A percentile compares a stretch with the other conserved stretches of the same genome.
Conservation (phyloP, 2,888 invertebrate genomes). For the Aporophyla nigra region DNA sequence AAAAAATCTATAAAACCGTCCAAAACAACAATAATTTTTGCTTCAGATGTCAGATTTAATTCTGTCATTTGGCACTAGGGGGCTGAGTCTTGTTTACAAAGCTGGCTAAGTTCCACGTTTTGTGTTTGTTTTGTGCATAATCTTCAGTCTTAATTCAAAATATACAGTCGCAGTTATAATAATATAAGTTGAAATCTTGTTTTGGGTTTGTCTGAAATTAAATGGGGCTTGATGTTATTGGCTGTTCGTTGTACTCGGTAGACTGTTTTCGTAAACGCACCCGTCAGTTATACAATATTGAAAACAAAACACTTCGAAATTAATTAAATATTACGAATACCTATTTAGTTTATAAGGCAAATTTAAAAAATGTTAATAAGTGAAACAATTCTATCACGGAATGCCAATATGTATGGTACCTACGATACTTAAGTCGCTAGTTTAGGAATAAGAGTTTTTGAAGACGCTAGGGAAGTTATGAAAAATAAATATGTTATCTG, state of each 20-base stretch:
- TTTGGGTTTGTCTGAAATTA: not conserved
- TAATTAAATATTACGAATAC: not conserved
- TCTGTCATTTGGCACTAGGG: slow-evolving; percentile 65
- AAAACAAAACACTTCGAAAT: not conserved
- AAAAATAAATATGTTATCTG: not conserved
- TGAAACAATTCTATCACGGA: not conserved
- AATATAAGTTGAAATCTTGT: too few relatives aligned
- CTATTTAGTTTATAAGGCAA: not conserved
- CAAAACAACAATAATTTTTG: slow-evolving; percentile 72
- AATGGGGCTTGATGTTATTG: not conserved
- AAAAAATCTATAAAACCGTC: slow-evolving; percentile 65
- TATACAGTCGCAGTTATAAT: too few relatives aligned
- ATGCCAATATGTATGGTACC: not conserved
- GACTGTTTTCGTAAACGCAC: slow-evolving; percentile 19
- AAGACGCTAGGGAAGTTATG: not conserved
- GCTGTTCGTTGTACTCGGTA: not conserved
- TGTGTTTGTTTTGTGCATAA: not conserved
- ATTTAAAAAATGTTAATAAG: not conserved
- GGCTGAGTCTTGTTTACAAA: slow-evolving; percentile 71
- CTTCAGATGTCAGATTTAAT: slow-evolving; percentile 73
- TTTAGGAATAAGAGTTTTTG: not conserved
- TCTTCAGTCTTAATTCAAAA: not conserved
- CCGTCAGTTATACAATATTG: not conserved
- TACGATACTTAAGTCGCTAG: too few relatives aligned
- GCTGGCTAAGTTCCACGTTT: slow-evolving; percentile 24